Evolutionary conservation across 2,113 vertebrate species (phyloP).

Genomic region (Dendropsophus ebraccatus): DNA sequence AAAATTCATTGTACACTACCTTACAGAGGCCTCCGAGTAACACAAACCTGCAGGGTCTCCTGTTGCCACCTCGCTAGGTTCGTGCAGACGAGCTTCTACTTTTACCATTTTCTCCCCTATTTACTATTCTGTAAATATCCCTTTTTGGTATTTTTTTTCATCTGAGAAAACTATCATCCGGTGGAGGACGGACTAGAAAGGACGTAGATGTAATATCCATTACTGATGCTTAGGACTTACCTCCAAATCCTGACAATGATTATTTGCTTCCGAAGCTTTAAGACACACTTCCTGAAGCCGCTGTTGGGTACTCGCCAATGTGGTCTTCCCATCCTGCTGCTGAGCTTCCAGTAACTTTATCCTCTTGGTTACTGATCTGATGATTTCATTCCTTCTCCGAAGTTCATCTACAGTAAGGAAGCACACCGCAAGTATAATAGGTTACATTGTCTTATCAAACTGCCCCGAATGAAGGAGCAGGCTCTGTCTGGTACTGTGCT

Average conservation of each 20-base stretch:
- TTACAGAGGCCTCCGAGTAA: neutral
- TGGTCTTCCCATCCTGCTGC: slow-evolving; percentile 65
- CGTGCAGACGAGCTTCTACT: no score
- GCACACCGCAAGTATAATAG: neutral
- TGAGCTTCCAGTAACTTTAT: slow-evolving; percentile 69
- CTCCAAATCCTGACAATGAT: slow-evolving; percentile 73
- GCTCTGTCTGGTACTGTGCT: no score
- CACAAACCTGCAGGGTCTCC: neutral
- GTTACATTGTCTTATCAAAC: neutral
- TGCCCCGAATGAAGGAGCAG: neutral
- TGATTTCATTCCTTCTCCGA: slow-evolving; percentile 72
- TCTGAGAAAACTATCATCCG: no score
- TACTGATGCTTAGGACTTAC: slow-evolving; percentile 62
- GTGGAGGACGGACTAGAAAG: no score
- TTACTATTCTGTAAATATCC: no score
- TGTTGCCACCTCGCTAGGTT: no score
- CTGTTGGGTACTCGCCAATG: slow-evolving; percentile 67
- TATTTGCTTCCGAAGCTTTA: slow-evolving; percentile 65
- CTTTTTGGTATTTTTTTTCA: no score
- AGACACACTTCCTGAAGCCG: slow-evolving; percentile 71
- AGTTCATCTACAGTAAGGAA: slow-evolving; percentile 69
- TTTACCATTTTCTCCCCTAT: no score
- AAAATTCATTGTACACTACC: neutral
- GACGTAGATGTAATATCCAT: neutral
- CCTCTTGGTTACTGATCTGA: slow-evolving; percentile 70